These are phyloP conservation scores for Turnix velox DNA, from an alignment of 2,113 vertebrate genomes.

Conservation along the genomic window DNA sequence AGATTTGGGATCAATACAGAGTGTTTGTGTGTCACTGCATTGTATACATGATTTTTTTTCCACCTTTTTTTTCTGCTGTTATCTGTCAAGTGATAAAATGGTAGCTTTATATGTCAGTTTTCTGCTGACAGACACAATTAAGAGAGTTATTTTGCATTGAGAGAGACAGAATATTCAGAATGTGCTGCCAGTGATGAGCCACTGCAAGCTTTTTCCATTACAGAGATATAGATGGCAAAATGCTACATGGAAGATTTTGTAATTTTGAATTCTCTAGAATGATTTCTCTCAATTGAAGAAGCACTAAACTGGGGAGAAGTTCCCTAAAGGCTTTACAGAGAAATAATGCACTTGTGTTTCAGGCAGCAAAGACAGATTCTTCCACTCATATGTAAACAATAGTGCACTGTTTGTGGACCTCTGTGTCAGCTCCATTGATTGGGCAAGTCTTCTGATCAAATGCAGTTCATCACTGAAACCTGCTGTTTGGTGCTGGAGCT, in stretches of 20 bases:
- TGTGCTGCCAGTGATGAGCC: neutral
- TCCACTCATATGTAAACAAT: neutral
- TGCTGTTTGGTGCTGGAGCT: neutral
- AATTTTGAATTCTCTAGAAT: neutral
- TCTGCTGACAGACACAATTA: neutral
- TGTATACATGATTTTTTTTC: neutral
- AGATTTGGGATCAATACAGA: neutral
- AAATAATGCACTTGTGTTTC: neutral
- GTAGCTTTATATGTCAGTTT: neutral
- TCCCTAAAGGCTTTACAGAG: neutral
- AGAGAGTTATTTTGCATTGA: neutral
- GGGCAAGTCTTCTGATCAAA: neutral
- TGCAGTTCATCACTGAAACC: neutral
- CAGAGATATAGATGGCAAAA: neutral
- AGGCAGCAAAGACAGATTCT: neutral
- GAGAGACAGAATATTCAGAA: neutral
- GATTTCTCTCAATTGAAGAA: neutral
- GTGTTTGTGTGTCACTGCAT: neutral
- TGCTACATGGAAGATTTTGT: neutral
- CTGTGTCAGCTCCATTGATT: rapidly evolving
- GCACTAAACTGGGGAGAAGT: neutral
- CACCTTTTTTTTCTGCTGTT: rapidly evolving
- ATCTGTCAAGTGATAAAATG: neutral
- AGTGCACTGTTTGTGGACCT: neutral
- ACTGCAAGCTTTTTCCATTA: neutral